Percentiles rank a stretch among this genome's conserved stretches.
Evolutionary conservation across 2,888 invertebrate genomes (phyloP).

Genomic region (Drosophila infuscata): DNA sequence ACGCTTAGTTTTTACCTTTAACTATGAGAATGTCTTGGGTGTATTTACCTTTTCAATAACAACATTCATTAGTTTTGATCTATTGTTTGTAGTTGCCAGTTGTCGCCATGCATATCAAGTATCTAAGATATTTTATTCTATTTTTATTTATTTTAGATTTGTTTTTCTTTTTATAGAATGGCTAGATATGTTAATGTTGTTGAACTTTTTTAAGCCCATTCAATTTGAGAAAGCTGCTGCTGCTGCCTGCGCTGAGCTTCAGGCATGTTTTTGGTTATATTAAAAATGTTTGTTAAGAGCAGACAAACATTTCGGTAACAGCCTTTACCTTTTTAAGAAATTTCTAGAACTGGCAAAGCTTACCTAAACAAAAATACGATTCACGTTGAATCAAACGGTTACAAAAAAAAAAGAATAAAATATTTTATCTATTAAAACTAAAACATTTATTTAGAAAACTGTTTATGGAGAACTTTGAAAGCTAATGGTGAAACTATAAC

Average conservation of each 20-base stretch:
- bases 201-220: conserved; percentile 1
- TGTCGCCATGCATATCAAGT: background rate
- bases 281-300: conserved; percentile 24
- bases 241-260: conserved; percentile 6
- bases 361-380: too few species aligned
- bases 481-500: background rate
- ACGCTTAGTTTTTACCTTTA: background rate
- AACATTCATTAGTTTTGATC: background rate
- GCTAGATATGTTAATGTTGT: conserved; percentile 1
- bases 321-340: background rate
- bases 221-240: conserved; percentile 25
- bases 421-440: background rate
- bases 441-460: background rate
- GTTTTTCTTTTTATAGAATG: background rate
- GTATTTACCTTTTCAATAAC: background rate
- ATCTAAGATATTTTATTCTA: background rate
- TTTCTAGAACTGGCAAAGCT: background rate
- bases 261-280: conserved; percentile 23
- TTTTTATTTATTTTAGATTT: background rate
- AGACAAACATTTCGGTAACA: conserved; percentile 25
- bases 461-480: background rate
- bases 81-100: background rate
- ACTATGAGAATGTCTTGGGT: background rate
- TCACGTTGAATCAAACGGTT: too few species aligned
- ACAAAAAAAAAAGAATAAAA: background rate